These are phyloP conservation scores for Limnephilus auricula DNA, from an alignment of 2,888 invertebrate genomes.

Conservation along the genomic window DNA sequence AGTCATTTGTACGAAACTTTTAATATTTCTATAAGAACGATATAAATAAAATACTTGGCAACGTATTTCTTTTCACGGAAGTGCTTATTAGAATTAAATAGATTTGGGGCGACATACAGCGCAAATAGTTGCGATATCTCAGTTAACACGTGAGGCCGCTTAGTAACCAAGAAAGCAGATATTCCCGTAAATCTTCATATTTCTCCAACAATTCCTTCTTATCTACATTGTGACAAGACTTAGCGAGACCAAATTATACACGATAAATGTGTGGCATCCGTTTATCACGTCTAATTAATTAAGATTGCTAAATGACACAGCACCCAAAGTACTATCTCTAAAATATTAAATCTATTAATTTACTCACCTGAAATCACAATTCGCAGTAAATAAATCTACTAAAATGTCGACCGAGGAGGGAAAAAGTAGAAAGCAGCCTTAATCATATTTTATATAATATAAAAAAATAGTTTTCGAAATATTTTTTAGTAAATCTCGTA, in stretches of 20 bases:
- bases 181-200: not conserved
- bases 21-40: too few relatives aligned
- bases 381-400: too few relatives aligned
- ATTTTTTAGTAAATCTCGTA: too few relatives aligned
- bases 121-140: not conserved
- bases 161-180: not conserved
- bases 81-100: not conserved
- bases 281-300: not conserved
- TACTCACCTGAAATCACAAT: not conserved
- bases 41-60: too few relatives aligned
- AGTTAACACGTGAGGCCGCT: not conserved
- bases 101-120: not conserved
- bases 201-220: slow-evolving; percentile 2
- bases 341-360: not conserved
- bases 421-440: too few relatives aligned
- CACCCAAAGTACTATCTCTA: not conserved
- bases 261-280: not conserved
- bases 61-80: not conserved
- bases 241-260: not conserved
- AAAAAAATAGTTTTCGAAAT: too few relatives aligned
- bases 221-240: not conserved
- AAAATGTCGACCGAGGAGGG: too few relatives aligned
- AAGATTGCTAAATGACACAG: not conserved
- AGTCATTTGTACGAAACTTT: too few relatives aligned
- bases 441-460: too few relatives aligned